Evolutionary conservation across 2,797 vertebrate species (phyloP).

Genomic region (Cirrhinus mrigala): DNA sequence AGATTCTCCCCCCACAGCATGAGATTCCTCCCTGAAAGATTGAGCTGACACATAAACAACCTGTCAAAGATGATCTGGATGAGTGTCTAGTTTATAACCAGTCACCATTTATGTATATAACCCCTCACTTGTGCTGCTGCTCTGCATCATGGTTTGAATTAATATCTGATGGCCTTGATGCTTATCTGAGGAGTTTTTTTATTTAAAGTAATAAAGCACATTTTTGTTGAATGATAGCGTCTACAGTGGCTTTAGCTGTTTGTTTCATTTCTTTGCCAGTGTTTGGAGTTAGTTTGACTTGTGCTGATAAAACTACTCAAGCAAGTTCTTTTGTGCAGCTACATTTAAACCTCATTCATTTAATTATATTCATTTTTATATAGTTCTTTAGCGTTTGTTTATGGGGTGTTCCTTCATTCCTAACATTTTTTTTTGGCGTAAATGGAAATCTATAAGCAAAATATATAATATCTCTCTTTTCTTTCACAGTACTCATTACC

Average conservation of each 20-base stretch:
- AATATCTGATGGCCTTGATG: not conserved
- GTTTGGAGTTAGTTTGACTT: conserved; percentile 65
- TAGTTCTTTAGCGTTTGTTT: conserved; percentile 1
- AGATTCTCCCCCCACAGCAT: conserved; percentile 20
- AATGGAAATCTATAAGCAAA: not conserved
- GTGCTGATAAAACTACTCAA: conserved; percentile 53
- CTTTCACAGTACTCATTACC: not conserved
- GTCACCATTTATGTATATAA: conserved; percentile 2
- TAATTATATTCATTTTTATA: no score
- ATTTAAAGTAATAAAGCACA: not conserved
- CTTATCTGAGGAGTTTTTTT: conserved; percentile 18
- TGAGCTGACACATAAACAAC: conserved; percentile 40
- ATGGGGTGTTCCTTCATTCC: not conserved
- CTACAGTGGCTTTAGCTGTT: conserved; percentile 56
- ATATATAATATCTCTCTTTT: not conserved
- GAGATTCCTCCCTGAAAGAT: conserved; percentile 34
- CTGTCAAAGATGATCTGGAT: not conserved
- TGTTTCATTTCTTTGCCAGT: conserved; percentile 63
- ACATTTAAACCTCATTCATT: no score
- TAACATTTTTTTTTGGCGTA: not conserved
- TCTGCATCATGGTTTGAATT: not conserved
- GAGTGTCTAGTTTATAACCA: not conserved
- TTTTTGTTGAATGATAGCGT: not conserved
- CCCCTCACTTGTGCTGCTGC: not conserved
- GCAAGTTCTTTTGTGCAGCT: conserved; percentile 32